Evolutionary conservation across 2,888 invertebrate species (phyloP).

Genomic region (Augochlorella aurata): DNA sequence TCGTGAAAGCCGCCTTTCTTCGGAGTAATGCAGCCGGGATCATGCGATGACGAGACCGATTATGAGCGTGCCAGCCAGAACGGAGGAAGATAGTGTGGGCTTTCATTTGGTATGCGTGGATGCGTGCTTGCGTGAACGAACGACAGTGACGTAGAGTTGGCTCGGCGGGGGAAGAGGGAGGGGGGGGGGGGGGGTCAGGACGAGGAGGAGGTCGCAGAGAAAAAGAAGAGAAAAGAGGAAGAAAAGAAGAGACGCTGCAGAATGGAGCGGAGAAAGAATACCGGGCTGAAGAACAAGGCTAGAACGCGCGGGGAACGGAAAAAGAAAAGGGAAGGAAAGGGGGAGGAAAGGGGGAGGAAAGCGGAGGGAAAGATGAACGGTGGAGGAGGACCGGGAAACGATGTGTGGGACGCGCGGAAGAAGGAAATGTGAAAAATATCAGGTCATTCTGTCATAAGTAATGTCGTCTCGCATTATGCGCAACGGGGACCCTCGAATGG

Average conservation of each 20-base stretch:
- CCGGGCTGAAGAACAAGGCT: not conserved
- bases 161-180: not conserved
- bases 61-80: conserved; percentile 49
- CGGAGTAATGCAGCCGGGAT: conserved; percentile 59
- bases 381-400: not conserved
- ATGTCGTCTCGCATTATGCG: not conserved
- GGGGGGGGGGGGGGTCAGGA: no score
- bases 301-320: not conserved
- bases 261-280: conserved; percentile 4
- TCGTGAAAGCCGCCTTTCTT: conserved; percentile 68
- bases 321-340: not conserved
- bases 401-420: not conserved
- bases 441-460: conserved; percentile 5
- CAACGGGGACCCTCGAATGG: not conserved
- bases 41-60: conserved; percentile 66
- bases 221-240: conserved; percentile 9
- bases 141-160: conserved; percentile 1
- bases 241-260: not conserved
- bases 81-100: conserved; percentile 57
- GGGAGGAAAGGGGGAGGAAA: not conserved
- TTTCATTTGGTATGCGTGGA: conserved; percentile 66
- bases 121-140: conserved; percentile 46
- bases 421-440: conserved; percentile 12
- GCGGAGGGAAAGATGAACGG: not conserved
- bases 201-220: not conserved